A percentile compares a stretch with the other conserved stretches of the same genome.
Evolutionary conservation across 2,113 vertebrate genomes (phyloP).

Genomic region (Parotia lawesii): DNA sequence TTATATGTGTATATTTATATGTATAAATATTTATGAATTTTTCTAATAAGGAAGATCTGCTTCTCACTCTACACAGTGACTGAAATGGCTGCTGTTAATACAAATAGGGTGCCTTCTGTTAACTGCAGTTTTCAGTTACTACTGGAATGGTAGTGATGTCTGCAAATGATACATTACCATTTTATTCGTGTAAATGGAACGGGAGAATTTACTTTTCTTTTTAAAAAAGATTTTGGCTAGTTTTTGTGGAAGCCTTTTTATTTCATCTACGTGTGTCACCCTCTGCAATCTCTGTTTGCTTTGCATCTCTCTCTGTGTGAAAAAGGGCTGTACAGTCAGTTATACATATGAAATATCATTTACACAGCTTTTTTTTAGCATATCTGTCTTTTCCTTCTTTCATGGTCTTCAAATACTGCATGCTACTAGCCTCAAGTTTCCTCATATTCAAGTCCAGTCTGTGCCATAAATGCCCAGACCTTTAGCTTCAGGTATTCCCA

Average conservation of each 20-base stretch:
- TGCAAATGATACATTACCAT: background rate
- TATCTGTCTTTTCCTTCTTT: background rate
- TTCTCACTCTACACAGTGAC: background rate
- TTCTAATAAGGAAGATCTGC: conserved; percentile 4
- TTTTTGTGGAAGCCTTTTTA: background rate
- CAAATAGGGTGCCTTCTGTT: background rate
- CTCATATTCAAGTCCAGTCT: background rate
- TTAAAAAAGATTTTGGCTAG: background rate
- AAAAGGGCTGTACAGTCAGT: background rate
- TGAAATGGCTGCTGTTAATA: background rate
- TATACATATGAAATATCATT: background rate
- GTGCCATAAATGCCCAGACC: background rate
- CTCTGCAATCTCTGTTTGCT: background rate
- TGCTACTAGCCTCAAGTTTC: background rate
- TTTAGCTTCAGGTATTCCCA: background rate
- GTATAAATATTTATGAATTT: background rate
- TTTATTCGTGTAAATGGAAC: background rate
- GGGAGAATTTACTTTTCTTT: background rate
- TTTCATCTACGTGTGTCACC: background rate
- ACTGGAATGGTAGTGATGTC: background rate
- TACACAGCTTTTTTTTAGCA: background rate
- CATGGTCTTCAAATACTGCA: background rate
- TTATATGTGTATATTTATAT: background rate
- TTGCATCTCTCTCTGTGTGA: background rate
- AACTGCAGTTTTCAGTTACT: background rate